Base-by-base conservation (phyloP, 2,113 vertebrate genomes). In the Atlantisia rogersi region DNA sequence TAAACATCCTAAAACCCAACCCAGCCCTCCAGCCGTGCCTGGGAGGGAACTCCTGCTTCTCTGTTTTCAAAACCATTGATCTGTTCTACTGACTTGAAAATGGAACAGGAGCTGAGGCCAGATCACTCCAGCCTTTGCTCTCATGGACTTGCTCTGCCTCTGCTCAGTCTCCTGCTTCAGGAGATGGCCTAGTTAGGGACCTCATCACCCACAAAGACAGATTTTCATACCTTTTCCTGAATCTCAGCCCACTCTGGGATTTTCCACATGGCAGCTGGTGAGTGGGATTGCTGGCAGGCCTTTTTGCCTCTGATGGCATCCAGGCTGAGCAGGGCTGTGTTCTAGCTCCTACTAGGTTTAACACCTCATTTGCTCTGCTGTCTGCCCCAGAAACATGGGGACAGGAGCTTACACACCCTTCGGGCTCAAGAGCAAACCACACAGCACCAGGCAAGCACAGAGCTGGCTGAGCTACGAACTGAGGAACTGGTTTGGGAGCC, bases 211-310 rank as follows among this genome's bases (percentile, higher is more conserved):
- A 0, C 69, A 63, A 74, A 74, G 42, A 28, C 42, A 64, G 60
- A 89, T 91, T 95, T 92, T 60, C 60, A 73, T 82, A 52, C 91
- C 74, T 82, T 71, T 82, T 74, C 60, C 77, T 37, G 78, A 78
- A 62, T 71, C 94, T 82, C 91, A 87, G 86, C 89, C 69, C 46
- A 22, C 73, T 78, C 73, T 0, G 7, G 92, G 95, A 75, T 91
- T 91, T 89, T 95, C 96, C 53, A 50, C 73, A 40, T 0, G 2
- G 53, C 96, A 97, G 95, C 95, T 94, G 95, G 86, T 95, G 96
- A 95, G 95, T 95, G 81, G 94, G 96, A 95, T 76, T 79, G 53
- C 77, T 97, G 94, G 94, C 95, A 94, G 84, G 86, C 91, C 89
- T 95, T 79, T 82, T 31, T 71, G 74, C 89, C 91, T 87, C 81